Evolutionary conservation across 2,113 vertebrate species (phyloP).

Genomic region (Odocoileus hemionus): DNA sequence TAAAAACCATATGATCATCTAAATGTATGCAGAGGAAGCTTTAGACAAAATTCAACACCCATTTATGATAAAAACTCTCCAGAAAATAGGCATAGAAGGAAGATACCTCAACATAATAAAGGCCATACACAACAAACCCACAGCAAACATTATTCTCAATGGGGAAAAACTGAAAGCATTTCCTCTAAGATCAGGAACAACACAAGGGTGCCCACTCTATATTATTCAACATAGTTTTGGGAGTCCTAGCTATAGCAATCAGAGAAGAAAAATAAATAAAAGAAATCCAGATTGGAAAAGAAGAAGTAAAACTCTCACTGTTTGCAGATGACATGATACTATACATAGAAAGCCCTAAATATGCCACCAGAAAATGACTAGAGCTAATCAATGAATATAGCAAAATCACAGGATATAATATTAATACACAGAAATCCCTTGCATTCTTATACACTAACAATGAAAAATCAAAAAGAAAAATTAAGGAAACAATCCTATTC

Average conservation of each 20-base stretch:
- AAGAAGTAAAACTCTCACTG: not conserved
- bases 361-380: not conserved
- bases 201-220: not conserved
- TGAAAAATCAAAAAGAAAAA: not conserved
- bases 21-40: not conserved
- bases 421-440: not conserved
- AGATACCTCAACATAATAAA: not conserved
- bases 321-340: not conserved
- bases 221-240: not conserved
- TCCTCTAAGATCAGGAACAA: not conserved
- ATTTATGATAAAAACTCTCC: not conserved
- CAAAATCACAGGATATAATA: not conserved
- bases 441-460: not conserved
- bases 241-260: not conserved
- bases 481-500: not conserved
- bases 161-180: not conserved
- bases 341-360: not conserved
- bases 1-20: not conserved
- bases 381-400: not conserved
- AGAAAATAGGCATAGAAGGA: not conserved
- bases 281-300: not conserved
- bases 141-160: not conserved
- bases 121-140: not conserved
- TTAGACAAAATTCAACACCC: not conserved
- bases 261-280: not conserved